A percentile compares a stretch with the other conserved stretches of the same genome.
phyloP scores from a whole-genome alignment of 35 echinoderm and acorn worm species.

The Apostichopus californicus region DNA sequence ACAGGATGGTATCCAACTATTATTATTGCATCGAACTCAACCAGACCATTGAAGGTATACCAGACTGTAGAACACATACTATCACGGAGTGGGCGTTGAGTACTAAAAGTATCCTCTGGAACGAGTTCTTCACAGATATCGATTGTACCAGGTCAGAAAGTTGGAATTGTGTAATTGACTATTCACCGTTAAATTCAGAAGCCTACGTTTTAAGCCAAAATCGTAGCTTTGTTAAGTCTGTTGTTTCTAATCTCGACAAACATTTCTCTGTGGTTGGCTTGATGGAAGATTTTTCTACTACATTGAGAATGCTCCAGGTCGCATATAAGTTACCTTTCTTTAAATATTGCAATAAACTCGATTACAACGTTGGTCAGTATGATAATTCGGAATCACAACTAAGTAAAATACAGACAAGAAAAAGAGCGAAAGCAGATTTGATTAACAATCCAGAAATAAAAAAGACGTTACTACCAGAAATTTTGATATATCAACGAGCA shows the following conservation, averaged over 20 bases:
- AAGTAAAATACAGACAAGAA: background rate
- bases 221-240: constrained; percentile 1
- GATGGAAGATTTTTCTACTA: constrained; percentile 23
- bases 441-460: background rate
- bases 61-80: constrained; percentile 22
- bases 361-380: constrained; percentile 29
- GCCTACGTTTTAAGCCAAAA: constrained; percentile 21
- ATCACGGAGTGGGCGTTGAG: constrained; percentile 16
- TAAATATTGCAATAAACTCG: constrained; percentile 17
- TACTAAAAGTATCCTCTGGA: constrained; percentile 48
- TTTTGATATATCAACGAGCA: constrained; percentile 21
- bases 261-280: constrained; percentile 52
- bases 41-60: constrained; percentile 4
- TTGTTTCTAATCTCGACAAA: constrained; percentile 37
- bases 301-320: constrained; percentile 12
- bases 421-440: background rate
- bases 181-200: background rate
- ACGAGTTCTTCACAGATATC: constrained; percentile 50
- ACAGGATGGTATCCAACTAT: constrained; percentile 46
- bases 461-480: background rate
- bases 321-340: constrained; percentile 28
- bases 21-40: constrained; percentile 36
- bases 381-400: background rate
- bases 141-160: background rate
- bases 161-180: constrained; percentile 31